Percentiles rank a stretch among this genome's conserved stretches.
Evolutionary conservation across 2,888 invertebrate genomes (phyloP).

Genomic region (Morpho achilles): DNA sequence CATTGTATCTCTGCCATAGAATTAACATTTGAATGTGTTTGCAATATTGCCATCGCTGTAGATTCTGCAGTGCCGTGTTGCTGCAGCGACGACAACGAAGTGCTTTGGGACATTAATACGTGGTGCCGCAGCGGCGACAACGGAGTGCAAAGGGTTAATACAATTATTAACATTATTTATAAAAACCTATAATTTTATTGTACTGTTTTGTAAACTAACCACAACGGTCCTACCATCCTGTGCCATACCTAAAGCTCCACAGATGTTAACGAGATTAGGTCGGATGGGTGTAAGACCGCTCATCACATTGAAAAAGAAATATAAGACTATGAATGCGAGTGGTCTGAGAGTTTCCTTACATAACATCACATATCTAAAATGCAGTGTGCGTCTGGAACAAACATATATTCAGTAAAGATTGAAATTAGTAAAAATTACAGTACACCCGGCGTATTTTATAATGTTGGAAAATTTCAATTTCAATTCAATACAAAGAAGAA

Average conservation of each 20-base stretch:
- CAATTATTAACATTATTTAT: not conserved
- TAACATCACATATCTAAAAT: conserved; percentile 62
- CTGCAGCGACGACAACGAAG: no score
- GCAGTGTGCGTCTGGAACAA: conserved; percentile 46
- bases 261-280: conserved; percentile 76
- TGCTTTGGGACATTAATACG: no score
- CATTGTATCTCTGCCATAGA: no score
- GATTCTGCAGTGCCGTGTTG: no score
- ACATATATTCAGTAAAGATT: conserved; percentile 12
- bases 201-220: conserved; percentile 40
- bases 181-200: not conserved
- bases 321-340: conserved; percentile 59
- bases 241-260: conserved; percentile 65
- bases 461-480: no score
- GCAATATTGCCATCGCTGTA: no score
- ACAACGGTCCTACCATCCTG: conserved; percentile 58
- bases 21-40: no score
- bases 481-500: no score
- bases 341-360: conserved; percentile 74
- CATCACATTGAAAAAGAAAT: conserved; percentile 74
- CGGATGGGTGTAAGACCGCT: conserved; percentile 70
- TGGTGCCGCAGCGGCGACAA: no score
- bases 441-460: no score
- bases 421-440: no score
- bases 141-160: no score